Evolutionary conservation across 1,140 invertebrate genomes (phyloP).

Genomic region (Drosophila rhopaloa): DNA sequence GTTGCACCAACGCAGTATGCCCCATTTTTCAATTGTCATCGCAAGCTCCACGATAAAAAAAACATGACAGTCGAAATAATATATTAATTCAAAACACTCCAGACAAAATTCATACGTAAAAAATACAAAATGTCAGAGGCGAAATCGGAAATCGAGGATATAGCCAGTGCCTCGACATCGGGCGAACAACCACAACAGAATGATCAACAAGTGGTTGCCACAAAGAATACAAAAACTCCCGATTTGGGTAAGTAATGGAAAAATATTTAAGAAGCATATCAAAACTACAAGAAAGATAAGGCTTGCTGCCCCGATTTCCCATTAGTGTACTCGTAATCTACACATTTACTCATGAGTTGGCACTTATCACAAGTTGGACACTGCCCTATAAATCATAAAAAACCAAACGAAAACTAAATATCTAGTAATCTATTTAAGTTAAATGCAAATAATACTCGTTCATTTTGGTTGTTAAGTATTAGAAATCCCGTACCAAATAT

Average conservation of each 20-base stretch:
- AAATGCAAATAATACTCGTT: not conserved
- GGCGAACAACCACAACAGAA: slow-evolving; percentile 4
- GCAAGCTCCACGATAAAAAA: not conserved
- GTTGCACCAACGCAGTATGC: slow-evolving; percentile 15
- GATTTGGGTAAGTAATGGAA: not conserved
- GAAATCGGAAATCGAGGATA: slow-evolving; percentile 4
- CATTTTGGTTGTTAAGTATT: not conserved
- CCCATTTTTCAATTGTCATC: slow-evolving; percentile 27
- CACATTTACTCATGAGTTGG: slow-evolving; percentile 15
- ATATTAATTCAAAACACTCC: not conserved
- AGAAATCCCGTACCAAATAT: not conserved
- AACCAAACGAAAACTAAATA: not conserved
- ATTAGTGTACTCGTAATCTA: slow-evolving; percentile 18
- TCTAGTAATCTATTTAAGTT: not conserved
- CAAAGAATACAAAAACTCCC: not conserved
- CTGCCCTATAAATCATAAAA: slow-evolving; percentile 2
- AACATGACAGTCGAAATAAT: slow-evolving; percentile 14
- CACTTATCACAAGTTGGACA: slow-evolving; percentile 4
- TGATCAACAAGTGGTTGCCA: not conserved
- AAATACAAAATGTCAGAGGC: slow-evolving; percentile 32
- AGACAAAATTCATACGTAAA: slow-evolving; percentile 38
- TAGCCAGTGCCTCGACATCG: slow-evolving; percentile 11
- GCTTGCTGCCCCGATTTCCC: slow-evolving; percentile 1
- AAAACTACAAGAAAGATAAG: slow-evolving; percentile 10
- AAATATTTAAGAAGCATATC: too few species aligned